Conservation (phyloP, 2,797 vertebrate species). For the Phoeniculus purpureus region DNA sequence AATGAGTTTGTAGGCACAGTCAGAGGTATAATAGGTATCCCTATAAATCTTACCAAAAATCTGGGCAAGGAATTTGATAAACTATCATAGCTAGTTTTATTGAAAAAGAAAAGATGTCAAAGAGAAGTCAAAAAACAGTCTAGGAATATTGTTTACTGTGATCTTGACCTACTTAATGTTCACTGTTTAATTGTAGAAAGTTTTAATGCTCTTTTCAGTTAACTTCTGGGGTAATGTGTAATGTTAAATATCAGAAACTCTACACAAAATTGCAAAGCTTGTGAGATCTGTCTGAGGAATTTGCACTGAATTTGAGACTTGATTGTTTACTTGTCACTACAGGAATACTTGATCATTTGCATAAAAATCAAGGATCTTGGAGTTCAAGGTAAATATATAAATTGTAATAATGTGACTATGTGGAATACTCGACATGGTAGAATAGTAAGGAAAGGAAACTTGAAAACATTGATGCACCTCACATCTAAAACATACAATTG, state of each 20-base stretch:
- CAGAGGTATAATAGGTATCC: not conserved
- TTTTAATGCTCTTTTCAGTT: not conserved
- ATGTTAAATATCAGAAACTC: not conserved
- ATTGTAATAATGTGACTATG: not conserved
- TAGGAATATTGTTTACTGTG: not conserved
- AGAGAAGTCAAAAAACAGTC: not conserved
- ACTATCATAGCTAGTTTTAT: not conserved
- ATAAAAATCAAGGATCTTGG: not conserved
- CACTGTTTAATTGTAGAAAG: not conserved
- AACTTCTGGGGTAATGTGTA: not conserved
- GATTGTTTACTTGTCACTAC: not conserved
- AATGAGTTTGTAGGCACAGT: conserved; percentile 5
- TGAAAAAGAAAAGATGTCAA: not conserved
- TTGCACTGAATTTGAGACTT: not conserved
- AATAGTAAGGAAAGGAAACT: not conserved
- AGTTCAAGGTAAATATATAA: too few species aligned
- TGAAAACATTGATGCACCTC: not conserved
- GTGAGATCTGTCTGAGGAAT: not conserved
- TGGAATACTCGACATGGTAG: not conserved
- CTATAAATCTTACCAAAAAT: not conserved
- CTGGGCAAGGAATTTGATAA: not conserved
- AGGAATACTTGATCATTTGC: not conserved
- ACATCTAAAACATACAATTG: not conserved
- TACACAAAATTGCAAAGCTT: not conserved
- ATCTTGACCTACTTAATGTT: conserved; percentile 12